Percentiles rank a stretch among this genome's conserved stretches.
Evolutionary conservation across 2,797 vertebrate genomes (phyloP).

Genomic region (Todus mexicanus): DNA sequence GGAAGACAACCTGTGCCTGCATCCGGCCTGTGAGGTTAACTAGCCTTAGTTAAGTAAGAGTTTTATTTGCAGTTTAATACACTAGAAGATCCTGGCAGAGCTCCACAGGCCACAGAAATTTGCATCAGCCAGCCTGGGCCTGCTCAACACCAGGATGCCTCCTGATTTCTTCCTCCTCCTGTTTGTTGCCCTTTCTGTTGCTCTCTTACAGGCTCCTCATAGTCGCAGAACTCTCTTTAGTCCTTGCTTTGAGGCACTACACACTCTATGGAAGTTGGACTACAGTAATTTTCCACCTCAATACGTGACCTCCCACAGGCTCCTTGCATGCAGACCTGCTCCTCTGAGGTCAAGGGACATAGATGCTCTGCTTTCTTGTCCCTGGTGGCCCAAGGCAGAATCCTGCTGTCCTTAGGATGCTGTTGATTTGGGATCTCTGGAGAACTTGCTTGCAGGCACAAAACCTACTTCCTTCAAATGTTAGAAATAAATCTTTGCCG

Average conservation of each 20-base stretch:
- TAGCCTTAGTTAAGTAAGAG: background rate
- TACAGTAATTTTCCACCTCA: background rate
- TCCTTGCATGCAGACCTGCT: background rate
- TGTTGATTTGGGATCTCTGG: background rate
- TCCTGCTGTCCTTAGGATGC: background rate
- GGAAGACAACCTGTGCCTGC: fast-evolving
- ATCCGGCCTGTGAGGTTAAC: background rate
- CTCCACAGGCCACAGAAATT: background rate
- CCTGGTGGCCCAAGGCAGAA: background rate
- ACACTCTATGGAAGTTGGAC: background rate
- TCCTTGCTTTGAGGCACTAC: background rate
- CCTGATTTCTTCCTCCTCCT: background rate
- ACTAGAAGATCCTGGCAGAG: background rate
- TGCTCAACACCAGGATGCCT: background rate
- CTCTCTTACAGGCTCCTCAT: background rate
- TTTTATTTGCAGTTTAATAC: background rate
- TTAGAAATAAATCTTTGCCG: slow-evolving; percentile 5
- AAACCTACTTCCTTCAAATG: background rate
- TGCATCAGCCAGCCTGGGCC: background rate
- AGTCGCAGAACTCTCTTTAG: background rate
- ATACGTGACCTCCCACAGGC: background rate
- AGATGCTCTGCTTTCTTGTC: fast-evolving
- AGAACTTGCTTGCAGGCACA: background rate
- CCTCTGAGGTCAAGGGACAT: fast-evolving
- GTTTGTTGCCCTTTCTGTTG: background rate